These are phyloP conservation scores for Orthonyx spaldingii DNA, from an alignment of 2,113 vertebrate genomes.

Conservation along the genomic window DNA sequence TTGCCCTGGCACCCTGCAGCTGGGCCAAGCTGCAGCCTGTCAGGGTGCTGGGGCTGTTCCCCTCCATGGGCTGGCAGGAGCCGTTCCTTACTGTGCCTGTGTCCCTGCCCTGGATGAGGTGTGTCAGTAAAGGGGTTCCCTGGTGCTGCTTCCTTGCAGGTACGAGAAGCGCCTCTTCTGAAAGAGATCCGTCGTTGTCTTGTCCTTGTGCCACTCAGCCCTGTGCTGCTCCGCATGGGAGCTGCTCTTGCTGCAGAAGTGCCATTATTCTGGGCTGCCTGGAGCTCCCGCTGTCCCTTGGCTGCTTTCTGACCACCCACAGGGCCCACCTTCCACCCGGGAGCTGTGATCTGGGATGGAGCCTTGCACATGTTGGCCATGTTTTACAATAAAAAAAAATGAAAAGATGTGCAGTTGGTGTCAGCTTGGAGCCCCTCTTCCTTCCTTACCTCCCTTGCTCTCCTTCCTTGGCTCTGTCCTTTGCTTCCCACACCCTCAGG, in stretches of 20 bases:
- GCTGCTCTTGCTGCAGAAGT: slow-evolving; percentile 51
- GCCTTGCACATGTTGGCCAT: neutral
- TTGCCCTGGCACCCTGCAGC: neutral
- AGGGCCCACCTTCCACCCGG: neutral
- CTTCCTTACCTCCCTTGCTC: neutral
- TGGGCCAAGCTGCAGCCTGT: rapidly evolving
- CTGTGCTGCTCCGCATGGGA: rapidly evolving
- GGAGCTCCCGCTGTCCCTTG: slow-evolving; percentile 2
- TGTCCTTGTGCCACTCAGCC: slow-evolving; percentile 1
- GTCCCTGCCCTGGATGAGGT: neutral
- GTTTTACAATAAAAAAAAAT: slow-evolving; percentile 64
- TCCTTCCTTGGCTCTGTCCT: neutral
- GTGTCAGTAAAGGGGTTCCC: neutral
- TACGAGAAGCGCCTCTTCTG: slow-evolving; percentile 96
- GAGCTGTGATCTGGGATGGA: neutral
- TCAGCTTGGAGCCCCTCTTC: neutral
- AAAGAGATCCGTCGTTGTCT: slow-evolving; percentile 25
- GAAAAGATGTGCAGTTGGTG: neutral
- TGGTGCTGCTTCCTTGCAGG: slow-evolving; percentile 65
- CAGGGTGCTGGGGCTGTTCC: neutral
- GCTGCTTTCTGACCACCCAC: neutral
- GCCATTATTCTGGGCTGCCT: slow-evolving; percentile 11
- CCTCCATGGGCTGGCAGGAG: neutral
- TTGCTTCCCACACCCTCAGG: neutral
- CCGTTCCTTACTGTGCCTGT: rapidly evolving